phyloP scores from a whole-genome alignment of 2,797 vertebrate genomes.

The Emydoidea blandingii region DNA sequence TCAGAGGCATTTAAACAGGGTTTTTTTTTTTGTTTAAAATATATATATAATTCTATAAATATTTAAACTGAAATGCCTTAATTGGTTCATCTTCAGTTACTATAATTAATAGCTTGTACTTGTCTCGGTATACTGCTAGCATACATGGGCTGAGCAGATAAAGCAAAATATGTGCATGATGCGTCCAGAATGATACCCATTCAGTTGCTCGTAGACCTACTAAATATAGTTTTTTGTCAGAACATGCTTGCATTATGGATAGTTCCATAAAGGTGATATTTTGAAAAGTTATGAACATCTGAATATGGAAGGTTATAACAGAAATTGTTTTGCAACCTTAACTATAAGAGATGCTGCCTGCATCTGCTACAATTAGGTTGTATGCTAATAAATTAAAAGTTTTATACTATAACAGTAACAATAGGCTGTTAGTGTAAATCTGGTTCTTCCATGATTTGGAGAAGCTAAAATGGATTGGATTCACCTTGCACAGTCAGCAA shows the following conservation, averaged over 20 bases:
- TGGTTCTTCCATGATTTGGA: neutral
- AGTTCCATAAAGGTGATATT: neutral
- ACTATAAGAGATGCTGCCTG: neutral
- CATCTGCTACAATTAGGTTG: neutral
- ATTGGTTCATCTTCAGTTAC: conserved; percentile 25
- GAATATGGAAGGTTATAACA: neutral
- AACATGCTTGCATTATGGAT: conserved; percentile 30
- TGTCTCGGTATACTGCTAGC: conserved; percentile 52
- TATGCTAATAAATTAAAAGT: neutral
- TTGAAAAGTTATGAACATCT: conserved; percentile 1
- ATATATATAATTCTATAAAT: neutral
- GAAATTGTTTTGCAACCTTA: neutral
- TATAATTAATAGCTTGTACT: conserved; percentile 40
- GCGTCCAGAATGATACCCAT: conserved; percentile 49
- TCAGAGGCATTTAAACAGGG: conserved; percentile 9
- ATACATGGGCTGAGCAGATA: conserved; percentile 27
- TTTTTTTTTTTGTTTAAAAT: conserved; percentile 13
- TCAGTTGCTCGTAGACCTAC: conserved; percentile 42
- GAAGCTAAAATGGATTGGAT: neutral
- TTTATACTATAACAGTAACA: neutral
- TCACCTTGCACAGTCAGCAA: neutral
- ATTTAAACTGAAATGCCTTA: conserved; percentile 50
- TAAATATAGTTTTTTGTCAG: conserved; percentile 46
- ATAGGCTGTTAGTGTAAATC: neutral
- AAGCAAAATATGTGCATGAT: conserved; percentile 50